Base-by-base conservation (phyloP, 1,140 invertebrate species). In the honey bee (Apis mellifera) region DNA sequence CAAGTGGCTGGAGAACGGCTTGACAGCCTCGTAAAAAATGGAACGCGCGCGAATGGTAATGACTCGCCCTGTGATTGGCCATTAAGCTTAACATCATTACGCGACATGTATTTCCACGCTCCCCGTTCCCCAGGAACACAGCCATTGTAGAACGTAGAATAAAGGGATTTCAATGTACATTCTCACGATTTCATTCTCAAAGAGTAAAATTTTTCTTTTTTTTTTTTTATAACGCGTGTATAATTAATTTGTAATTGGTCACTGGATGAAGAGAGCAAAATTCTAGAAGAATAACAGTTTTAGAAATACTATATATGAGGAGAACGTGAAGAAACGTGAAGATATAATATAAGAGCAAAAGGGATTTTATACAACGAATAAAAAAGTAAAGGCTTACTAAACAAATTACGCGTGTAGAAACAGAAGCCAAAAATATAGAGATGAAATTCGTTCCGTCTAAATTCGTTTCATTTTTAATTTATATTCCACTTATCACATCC, bases 11-110 rank as follows among this genome's bases (percentile, higher is more conserved):
- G 26, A 12, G 48, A 23, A 2, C 62, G 54, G 9, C 32, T 42
- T 76, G 64, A 82, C 64, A 60, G 55, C 52, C 48, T 23, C 48
- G 65, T 66, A 80, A 83, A 77, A 87, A 77, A 64, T 66, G 54
- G 32, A 9, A 32, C 32, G 5, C 12, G 5, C 12, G n/a, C 59
- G 13, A 74, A 77, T 64, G 17, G 50, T 55, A 57, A 72, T 62
- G 13, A 50, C 69, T 42, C 71, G n/a, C 42, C 17, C 66, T 32
- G 68, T 62, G 42, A 84, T 73, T 48, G 54, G 54, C 52, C 23
- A 26, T 85, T 71, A 74, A 74, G 21, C 69, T 78, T 69, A 59
- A 69, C 26, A 5, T 69, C 76, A 50, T 59, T 59, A 78, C 76
- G 54, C 69, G 65, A 69, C 76, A 69, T 32, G 21, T 17, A 17